Conservation (phyloP, 2,113 vertebrate species). For the Euleptes europaea region DNA sequence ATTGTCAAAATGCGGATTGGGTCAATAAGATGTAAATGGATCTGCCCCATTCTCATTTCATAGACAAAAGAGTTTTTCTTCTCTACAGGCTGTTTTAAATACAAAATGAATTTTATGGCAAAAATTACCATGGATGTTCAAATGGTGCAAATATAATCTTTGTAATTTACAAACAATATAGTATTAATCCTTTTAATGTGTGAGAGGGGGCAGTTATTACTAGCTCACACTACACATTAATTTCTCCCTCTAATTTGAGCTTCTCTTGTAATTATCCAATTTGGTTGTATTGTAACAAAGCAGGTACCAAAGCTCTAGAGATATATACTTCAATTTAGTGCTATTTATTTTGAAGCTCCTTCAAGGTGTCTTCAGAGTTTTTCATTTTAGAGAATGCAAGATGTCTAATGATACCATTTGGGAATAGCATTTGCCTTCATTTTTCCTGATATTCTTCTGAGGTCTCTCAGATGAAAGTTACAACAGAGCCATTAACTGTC, state of each 20-base stretch:
- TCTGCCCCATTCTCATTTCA: not conserved
- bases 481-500: constrained; percentile 74
- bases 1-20: constrained; percentile 30
- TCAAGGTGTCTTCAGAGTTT: constrained; percentile 66
- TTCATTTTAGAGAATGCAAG: constrained; percentile 70
- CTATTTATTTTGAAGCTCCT: constrained; percentile 68
- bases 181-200: constrained; percentile 58
- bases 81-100: not conserved
- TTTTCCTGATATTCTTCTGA: constrained; percentile 74
- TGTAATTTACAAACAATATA: constrained; percentile 64
- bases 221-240: constrained; percentile 70
- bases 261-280: constrained; percentile 78
- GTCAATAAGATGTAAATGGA: not conserved
- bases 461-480: constrained; percentile 77
- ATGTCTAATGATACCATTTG: constrained; percentile 75
- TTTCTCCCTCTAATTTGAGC: constrained; percentile 75
- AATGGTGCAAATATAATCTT: constrained; percentile 60
- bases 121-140: constrained; percentile 40
- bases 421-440: constrained; percentile 75
- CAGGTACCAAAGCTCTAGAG: constrained; percentile 70
- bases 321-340: constrained; percentile 66
- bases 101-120: constrained; percentile 37
- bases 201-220: constrained; percentile 73
- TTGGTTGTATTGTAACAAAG: constrained; percentile 75
- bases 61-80: not conserved